Base-by-base conservation (phyloP, 2,797 vertebrate genomes). In the Huso huso region DNA sequence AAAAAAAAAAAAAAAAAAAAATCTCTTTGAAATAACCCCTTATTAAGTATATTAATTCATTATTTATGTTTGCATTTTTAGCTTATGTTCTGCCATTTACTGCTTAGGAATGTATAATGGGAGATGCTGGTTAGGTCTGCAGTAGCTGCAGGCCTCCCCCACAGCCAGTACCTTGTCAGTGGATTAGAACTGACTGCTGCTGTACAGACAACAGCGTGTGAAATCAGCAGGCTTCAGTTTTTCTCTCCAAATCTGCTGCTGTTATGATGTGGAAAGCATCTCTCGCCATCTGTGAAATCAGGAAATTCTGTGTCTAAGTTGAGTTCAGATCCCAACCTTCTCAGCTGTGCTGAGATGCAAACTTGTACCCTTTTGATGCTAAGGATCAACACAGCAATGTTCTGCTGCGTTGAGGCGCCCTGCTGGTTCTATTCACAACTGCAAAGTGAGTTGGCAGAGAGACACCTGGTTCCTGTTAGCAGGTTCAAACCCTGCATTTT, bases 281-380 rank as follows among this genome's bases (percentile, higher is more conserved):
- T 85, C 78, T 79, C 70, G 84, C 89, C 87, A 88, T 90, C 89
- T 90, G 88, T 90, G 88, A 91, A 90, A 90, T 88, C 86, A 86
- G 82, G 81, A 87, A 85, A 86, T 85, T 89, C 85, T 88, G 88
- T 86, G 86, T 88, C 84, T 88, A 88, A 89, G 86, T 89, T 86
- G 83, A 87, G 86, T 87, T 86, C 79, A 84, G 86, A 90, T 88
- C 83, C 83, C 84, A 84, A 83, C 82, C 83, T 77, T 79, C 81
- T 79, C 76, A 77, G 80, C 83, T 78, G 83, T 78, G n/a, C 63
- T 64, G 63, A 10, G 12, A 51, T 48, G 51, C 64, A 11, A 6
- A 8, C 51, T 48, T 23, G 51, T 15, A 63, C 62, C 66, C 66
- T 12, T 13, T 37, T 51, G 51, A 13, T 13, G 72, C 51, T 57